Base-by-base conservation (phyloP, 2,888 invertebrate species). In the Xestia ashworthii region DNA sequence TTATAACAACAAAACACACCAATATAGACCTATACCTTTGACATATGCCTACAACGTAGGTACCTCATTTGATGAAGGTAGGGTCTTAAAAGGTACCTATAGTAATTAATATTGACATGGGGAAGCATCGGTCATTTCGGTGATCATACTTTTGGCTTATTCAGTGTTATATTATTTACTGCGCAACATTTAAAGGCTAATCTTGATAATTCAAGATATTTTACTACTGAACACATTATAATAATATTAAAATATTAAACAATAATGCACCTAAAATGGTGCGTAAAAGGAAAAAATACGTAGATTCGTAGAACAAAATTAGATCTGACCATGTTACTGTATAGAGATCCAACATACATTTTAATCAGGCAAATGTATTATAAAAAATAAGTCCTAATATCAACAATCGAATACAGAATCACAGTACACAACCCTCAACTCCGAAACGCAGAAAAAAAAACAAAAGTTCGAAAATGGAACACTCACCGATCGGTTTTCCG, bases 401-500 rank as follows among this genome's bases (percentile, higher is more conserved):
- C 25, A 76, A 82, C 44, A 82, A 65, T 65, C 22, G 3, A 16
- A 65, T 38, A 55, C 16, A 46, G 41, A 76, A 76, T 41, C 50
- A 32, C n/a, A 71, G 50, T 55, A 62, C 55, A 71, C 55, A 32
- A n/a, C n/a, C 46, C 14, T 19, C 12, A 19, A 76, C 32, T 38
- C 41, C 19, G 2, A 55, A 46, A 64, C 60, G 41, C 58, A 60
- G 38, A 25, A 41, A 55, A 70, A 48, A 55, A 73, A 53, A 70
- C 22, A 38, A 5, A 11, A 38, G 46, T 71, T 74, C 3, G 12
- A 67, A 76, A 74, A 69, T 71, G 0, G 80, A 81, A 80, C 66
- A 77, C 87, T 78, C 74, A 85, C 87, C 86, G 69, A 70, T 80
- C 65, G 84, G 64, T 60, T 80, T 72, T 58, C 46, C 67, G 76